phyloP scores from a whole-genome alignment of 2,113 vertebrate species.

The Pycnonotus jocosus region DNA sequence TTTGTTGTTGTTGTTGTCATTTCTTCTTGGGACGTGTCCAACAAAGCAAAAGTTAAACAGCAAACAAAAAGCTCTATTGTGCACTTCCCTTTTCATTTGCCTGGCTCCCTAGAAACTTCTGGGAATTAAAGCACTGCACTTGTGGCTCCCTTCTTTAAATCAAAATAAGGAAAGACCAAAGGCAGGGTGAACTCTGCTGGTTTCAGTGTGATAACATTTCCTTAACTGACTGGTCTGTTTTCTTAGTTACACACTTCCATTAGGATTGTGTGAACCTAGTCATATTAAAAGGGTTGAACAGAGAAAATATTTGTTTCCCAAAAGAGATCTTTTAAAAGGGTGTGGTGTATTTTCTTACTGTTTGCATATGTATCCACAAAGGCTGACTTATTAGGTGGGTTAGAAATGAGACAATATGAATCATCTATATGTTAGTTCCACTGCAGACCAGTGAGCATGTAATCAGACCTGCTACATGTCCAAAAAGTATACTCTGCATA shows the following conservation, averaged over 20 bases:
- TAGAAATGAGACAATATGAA: background rate
- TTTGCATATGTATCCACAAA: background rate
- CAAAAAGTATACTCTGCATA: background rate
- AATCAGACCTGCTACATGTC: background rate
- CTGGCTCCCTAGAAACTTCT: background rate
- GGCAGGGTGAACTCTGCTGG: background rate
- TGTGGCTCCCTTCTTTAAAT: background rate
- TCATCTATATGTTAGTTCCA: background rate
- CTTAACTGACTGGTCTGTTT: background rate
- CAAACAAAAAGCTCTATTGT: background rate
- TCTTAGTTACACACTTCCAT: background rate
- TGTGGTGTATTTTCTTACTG: background rate
- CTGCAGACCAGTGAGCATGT: background rate
- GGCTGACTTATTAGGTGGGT: background rate
- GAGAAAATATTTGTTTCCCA: background rate
- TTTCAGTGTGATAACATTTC: background rate
- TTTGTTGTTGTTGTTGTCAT: background rate
- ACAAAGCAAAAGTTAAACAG: background rate
- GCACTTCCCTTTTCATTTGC: background rate
- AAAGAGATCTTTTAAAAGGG: background rate
- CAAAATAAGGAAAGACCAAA: background rate
- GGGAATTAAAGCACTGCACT: background rate
- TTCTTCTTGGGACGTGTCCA: background rate
- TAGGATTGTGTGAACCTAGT: background rate
- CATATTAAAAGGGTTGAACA: background rate